Base-by-base conservation (phyloP, 2,113 vertebrate species). In the Myiopsitta monachus region DNA sequence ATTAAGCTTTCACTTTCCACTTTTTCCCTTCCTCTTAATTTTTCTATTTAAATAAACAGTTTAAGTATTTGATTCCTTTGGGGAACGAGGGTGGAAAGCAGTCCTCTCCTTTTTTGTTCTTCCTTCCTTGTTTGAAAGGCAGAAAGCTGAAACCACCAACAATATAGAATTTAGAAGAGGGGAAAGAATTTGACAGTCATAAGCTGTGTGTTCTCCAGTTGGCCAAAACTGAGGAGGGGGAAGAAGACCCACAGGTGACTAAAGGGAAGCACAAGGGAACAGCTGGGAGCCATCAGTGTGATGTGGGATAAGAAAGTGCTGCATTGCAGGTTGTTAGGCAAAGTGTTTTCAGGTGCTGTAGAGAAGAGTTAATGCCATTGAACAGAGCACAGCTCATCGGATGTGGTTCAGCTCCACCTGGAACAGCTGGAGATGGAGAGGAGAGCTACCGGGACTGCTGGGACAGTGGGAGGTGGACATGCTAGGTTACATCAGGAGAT, bases 11-110 rank as follows among this genome's bases (percentile, higher is more conserved):
- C 22, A 23, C 41, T 94, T 97, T 88, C 27, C 67, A 36, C 69
- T 90, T 87, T 68, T 55, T 55, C 54, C 63, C 12, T 69, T 43
- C 38, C 17, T 80, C 21, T 64, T 91, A 49, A 69, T 83, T 94
- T 96, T 91, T 86, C 10, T 75, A 86, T 95, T 95, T 83, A 92
- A 95, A 66, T 78, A 89, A 82, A 72, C 62, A 72, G 10, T 77
- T 61, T 23, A 89, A 85, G 61, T 94, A 61, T 91, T 64, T 63
- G 24, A 47, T 6, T 80, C 79, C 41, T 80, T 85, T 49, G 30
- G 22, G 22, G 10, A 15, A 62, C 38, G 30, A 15, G 18, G 10
- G 18, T 55, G 75, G 61, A 79, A 64, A 27, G 3, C 33, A 61
- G 12, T 28, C 47, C n/a, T n/a, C 0, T 54, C 59, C 11, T 88